These are phyloP conservation scores for Plestiodon gilberti DNA, from an alignment of 2,113 vertebrate genomes.

Conservation along the genomic window DNA sequence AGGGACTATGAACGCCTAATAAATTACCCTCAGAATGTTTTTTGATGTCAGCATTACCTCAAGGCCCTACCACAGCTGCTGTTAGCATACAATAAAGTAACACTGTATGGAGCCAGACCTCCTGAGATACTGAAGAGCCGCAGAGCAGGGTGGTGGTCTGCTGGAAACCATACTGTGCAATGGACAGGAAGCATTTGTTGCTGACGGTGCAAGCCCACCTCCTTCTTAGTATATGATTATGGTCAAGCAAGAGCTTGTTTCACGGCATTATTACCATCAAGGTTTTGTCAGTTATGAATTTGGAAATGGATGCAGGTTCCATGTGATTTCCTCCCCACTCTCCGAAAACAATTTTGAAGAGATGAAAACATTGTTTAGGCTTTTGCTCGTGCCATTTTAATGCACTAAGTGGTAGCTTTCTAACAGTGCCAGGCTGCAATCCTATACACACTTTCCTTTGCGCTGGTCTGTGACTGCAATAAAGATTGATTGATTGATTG, in stretches of 20 bases:
- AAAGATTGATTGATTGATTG: no score
- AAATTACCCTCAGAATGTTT: conserved; percentile 11
- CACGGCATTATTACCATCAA: neutral
- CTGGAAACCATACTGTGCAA: neutral
- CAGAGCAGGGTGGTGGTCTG: neutral
- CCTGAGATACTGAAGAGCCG: neutral
- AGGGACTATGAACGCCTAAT: conserved; percentile 11
- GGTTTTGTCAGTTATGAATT: neutral
- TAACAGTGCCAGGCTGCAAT: no score
- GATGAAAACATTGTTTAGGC: neutral
- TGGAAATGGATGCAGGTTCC: neutral
- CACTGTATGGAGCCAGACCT: neutral
- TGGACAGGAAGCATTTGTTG: neutral
- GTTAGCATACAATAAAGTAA: neutral
- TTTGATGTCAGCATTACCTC: neutral
- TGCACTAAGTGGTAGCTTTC: neutral
- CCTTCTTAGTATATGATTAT: neutral
- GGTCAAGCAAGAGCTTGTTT: neutral
- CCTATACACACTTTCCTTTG: no score
- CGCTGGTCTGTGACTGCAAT: no score
- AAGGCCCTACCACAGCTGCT: neutral
- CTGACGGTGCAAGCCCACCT: neutral
- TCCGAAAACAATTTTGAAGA: neutral
- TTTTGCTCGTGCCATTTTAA: neutral
- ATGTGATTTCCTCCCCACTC: neutral